phyloP scores from a whole-genome alignment of 2,113 vertebrate species.

The Seriola dumerili region DNA sequence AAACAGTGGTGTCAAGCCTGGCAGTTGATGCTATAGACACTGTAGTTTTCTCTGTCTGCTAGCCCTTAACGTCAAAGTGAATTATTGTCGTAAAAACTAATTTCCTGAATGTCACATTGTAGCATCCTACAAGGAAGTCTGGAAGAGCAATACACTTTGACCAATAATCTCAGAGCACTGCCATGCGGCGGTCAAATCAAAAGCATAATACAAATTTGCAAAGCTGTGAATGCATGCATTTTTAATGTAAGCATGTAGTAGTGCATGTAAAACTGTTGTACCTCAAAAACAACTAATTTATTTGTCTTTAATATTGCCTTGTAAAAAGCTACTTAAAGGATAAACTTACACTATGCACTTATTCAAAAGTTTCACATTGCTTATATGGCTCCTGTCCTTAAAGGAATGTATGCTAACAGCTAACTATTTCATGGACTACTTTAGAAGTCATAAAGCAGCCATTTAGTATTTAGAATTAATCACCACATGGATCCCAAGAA shows the following conservation, averaged over 20 bases:
- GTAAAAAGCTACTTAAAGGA: slow-evolving; percentile 52
- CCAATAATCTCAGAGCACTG: slow-evolving; percentile 39
- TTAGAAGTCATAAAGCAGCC: slow-evolving; percentile 42
- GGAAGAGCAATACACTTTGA: slow-evolving; percentile 40
- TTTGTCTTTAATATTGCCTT: slow-evolving; percentile 54
- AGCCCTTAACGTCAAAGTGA: slow-evolving; percentile 70
- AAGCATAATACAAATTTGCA: slow-evolving; percentile 24
- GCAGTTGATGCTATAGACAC: slow-evolving; percentile 53
- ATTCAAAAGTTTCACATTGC: slow-evolving; percentile 38
- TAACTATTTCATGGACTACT: slow-evolving; percentile 32
- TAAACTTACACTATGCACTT: slow-evolving; percentile 49
- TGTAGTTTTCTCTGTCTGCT: slow-evolving; percentile 40
- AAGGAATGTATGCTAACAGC: slow-evolving; percentile 58
- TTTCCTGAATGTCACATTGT: slow-evolving; percentile 49
- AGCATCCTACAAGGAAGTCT: slow-evolving; percentile 26
- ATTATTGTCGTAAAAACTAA: slow-evolving; percentile 43
- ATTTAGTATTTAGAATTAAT: slow-evolving; percentile 27
- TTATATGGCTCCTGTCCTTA: slow-evolving; percentile 75
- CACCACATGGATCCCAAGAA: slow-evolving; percentile 7
- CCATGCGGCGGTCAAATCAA: slow-evolving; percentile 13
- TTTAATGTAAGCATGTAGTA: slow-evolving; percentile 13
- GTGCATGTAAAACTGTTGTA: slow-evolving; percentile 22
- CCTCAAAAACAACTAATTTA: slow-evolving; percentile 29
- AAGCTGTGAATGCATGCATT: slow-evolving; percentile 40
- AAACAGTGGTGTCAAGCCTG: slow-evolving; percentile 28